Base-by-base conservation (phyloP, 2,113 vertebrate genomes). In the Dunckerocampus dactyliophorus region DNA sequence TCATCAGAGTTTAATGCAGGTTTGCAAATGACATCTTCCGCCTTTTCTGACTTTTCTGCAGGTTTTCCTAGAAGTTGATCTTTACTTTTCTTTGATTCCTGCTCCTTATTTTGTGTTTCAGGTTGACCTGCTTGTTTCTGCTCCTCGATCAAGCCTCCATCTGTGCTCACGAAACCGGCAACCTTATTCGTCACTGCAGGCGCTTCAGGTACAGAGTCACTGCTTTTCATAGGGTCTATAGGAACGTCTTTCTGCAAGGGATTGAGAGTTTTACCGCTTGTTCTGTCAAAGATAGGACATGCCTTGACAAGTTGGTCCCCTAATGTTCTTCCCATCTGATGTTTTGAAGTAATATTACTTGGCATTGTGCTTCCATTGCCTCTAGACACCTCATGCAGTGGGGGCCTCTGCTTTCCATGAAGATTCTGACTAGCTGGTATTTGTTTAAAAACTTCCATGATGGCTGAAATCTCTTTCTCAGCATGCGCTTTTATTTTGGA, bases 401-500 rank as follows among this genome's bases (percentile, higher is more conserved):
- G 65, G 0, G 77, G 79, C 34, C 61, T 86, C 37, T 85, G 85
- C 20, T 71, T 63, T 63, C 71, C 56, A 31, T 61, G 78, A 10
- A 47, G 61, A 57, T 21, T 64, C 48, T 77, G 75, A 56, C 62
- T 42, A 46, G 63, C 55, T 52, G 20, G 5, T 59, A 73, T 65
- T 49, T 64, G 72, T 59, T 82, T 89, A 43, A 85, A 86, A 11
- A 85, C 86, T 82, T 90, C 90, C 85, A 89, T 92, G 37, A 92
- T 88, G 6, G 89, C 90, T 59, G 88, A 90, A 63, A 92, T 92
- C 63, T 92, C 89, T 57, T 92, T 92, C 71, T 92, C 89, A 39
- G 91, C 91, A 42, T 92, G 89, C 69, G 91, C 91, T 84, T 91
- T 92, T 56, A 92, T 84, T 81, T 85, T 92, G 16, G 88, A 91